Conservation (phyloP, 2,797 vertebrate species). For the Acipenser transmontanus region DNA sequence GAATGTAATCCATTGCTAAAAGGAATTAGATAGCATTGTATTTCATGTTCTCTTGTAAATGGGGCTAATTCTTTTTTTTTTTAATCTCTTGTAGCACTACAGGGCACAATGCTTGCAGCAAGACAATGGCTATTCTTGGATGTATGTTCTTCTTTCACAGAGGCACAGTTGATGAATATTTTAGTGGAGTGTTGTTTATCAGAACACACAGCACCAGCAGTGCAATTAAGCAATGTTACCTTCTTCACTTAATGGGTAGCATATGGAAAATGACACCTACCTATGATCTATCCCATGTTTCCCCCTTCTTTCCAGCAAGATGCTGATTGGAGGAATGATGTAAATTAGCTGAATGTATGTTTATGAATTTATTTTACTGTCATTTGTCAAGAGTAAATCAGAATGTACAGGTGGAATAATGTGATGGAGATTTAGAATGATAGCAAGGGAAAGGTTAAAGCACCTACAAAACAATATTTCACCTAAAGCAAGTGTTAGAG, state of each 20-base stretch:
- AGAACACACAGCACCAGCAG: constrained; percentile 20
- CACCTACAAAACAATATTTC: too few relatives aligned
- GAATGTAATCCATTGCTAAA: too few relatives aligned
- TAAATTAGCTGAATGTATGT: constrained; percentile 46
- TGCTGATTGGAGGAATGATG: constrained; percentile 50
- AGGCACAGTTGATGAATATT: constrained; percentile 4
- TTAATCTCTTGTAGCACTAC: constrained; percentile 2
- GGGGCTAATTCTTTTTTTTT: not conserved
- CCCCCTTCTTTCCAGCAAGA: constrained; percentile 54
- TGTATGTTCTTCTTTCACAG: not conserved
- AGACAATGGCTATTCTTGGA: constrained; percentile 30
- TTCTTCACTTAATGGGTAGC: constrained; percentile 25
- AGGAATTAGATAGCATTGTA: too few relatives aligned
- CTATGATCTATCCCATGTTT: constrained; percentile 52
- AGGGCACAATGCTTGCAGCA: constrained; percentile 37
- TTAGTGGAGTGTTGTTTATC: constrained; percentile 42
- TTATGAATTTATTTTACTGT: constrained; percentile 23
- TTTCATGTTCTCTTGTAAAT: constrained; percentile 1
- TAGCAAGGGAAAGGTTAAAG: too few relatives aligned
- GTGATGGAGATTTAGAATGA: not conserved
- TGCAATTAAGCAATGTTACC: not conserved
- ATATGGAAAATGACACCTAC: constrained; percentile 47
- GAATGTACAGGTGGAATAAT: not conserved
- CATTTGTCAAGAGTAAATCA: constrained; percentile 17
- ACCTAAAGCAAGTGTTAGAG: too few relatives aligned